These are phyloP conservation scores for Reinhardtius hippoglossoides DNA, from an alignment of 2,113 vertebrate genomes.

Conservation along the genomic window DNA sequence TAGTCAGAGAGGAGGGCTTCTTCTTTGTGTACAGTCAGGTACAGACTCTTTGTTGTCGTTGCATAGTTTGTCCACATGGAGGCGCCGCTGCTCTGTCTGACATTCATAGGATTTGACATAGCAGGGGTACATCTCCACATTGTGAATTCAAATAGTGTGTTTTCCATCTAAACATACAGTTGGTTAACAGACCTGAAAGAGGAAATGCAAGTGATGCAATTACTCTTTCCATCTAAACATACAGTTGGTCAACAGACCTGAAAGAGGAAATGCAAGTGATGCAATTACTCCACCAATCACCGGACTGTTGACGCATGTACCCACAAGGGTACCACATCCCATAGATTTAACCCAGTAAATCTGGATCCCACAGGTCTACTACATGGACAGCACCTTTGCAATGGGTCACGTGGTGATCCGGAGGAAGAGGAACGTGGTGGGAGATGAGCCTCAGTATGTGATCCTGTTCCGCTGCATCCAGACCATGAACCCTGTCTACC, in stretches of 20 bases:
- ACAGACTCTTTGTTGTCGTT: constrained; percentile 12
- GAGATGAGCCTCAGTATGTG: constrained; percentile 88
- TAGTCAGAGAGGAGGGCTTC: constrained; percentile 91
- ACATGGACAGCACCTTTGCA: constrained; percentile 88
- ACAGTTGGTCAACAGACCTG: no score
- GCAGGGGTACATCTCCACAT: background rate
- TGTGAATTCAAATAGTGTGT: background rate
- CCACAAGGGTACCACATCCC: background rate
- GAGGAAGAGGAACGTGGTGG: constrained; percentile 89
- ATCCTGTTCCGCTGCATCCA: constrained; percentile 94
- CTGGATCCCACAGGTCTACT: constrained; percentile 86
- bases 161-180: constrained; percentile 10
- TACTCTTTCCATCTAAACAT: no score
- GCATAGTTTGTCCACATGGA: constrained; percentile 34
- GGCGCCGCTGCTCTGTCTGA: constrained; percentile 38
- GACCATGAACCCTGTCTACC: constrained; percentile 87
- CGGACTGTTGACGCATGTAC: background rate
- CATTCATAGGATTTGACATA: background rate
- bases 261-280: no score
- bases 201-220: constrained; percentile 26
- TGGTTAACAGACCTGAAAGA: constrained; percentile 40
- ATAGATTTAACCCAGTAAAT: background rate
- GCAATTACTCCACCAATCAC: background rate
- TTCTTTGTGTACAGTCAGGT: constrained; percentile 98
- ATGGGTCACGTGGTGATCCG: constrained; percentile 95